Evolutionary conservation across 1,140 invertebrate species (phyloP).

Genomic region (Cylas formicarius): DNA sequence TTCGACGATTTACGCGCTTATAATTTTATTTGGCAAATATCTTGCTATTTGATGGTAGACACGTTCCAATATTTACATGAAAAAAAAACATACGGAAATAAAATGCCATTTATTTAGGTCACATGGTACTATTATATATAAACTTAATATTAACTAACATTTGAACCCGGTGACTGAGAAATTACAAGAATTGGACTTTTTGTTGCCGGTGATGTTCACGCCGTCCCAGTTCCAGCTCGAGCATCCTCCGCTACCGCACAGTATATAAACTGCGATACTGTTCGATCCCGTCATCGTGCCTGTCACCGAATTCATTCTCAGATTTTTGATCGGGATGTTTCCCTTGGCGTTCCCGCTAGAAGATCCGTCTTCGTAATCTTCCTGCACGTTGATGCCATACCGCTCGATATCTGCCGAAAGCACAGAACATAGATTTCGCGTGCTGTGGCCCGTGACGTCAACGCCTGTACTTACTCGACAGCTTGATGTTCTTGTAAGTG

Average conservation of each 20-base stretch:
- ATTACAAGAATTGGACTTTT: slow-evolving; percentile 5
- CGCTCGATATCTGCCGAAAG: slow-evolving; percentile 11
- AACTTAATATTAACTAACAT: too few relatives aligned
- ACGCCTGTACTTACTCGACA: slow-evolving; percentile 9
- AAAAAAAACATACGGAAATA: too few relatives aligned
- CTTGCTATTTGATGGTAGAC: too few relatives aligned
- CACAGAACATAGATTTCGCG: background rate
- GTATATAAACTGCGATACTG: slow-evolving; percentile 8
- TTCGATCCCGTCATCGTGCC: slow-evolving; percentile 15
- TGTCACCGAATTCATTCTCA: slow-evolving; percentile 3
- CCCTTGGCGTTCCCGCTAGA: slow-evolving; percentile 14
- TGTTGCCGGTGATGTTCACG: slow-evolving; percentile 1
- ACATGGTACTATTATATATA: too few relatives aligned
- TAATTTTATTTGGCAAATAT: too few relatives aligned
- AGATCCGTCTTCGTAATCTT: slow-evolving; percentile 19
- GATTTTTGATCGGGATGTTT: slow-evolving; percentile 21
- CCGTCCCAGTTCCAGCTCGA: slow-evolving; percentile 8
- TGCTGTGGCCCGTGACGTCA: background rate
- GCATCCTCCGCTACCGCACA: slow-evolving; percentile 11
- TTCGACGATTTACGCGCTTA: too few relatives aligned
- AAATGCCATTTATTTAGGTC: too few relatives aligned
- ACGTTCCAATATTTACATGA: too few relatives aligned
- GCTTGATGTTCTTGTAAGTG: slow-evolving; percentile 19
- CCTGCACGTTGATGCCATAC: slow-evolving; percentile 20
- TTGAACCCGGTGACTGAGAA: slow-evolving; percentile 2